phyloP scores from a whole-genome alignment of 2,888 invertebrate species.

The Germaria angustata region DNA sequence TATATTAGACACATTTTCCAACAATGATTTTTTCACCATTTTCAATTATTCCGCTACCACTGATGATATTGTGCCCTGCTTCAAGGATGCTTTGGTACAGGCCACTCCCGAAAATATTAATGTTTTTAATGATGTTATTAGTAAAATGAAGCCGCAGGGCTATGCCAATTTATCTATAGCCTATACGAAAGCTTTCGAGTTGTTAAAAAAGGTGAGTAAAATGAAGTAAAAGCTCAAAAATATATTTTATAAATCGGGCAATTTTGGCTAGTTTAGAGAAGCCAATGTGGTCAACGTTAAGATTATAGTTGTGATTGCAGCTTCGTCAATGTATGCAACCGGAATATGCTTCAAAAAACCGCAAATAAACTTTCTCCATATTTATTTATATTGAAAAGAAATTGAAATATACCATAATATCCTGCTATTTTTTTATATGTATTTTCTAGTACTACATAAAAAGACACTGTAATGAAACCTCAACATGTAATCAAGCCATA shows the following conservation, averaged over 20 bases:
- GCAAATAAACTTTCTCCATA: no score
- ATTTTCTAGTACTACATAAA: constrained; percentile 80
- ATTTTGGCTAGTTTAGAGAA: no score
- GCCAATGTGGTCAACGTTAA: no score
- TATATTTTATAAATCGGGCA: no score
- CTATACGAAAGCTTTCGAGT: constrained; percentile 90
- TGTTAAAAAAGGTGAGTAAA: constrained; percentile 85
- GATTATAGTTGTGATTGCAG: no score
- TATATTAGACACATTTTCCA: constrained; percentile 95
- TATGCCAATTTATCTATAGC: constrained; percentile 92
- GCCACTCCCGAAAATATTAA: constrained; percentile 92
- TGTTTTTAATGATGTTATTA: constrained; percentile 86
- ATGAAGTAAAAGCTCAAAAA: no score
- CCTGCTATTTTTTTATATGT: no score
- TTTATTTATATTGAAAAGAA: no score
- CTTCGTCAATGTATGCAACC: no score
- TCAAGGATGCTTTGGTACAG: constrained; percentile 90
- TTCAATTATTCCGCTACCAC: constrained; percentile 89
- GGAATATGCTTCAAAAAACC: no score
- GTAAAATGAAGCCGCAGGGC: constrained; percentile 84
- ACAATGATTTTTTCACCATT: constrained; percentile 98
- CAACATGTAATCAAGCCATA: constrained; percentile 94
- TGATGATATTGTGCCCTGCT: constrained; percentile 90
- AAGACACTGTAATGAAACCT: constrained; percentile 82
- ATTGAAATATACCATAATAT: no score